Base-by-base conservation (phyloP, 2,797 vertebrate genomes). In the Pipistrellus nathusii region DNA sequence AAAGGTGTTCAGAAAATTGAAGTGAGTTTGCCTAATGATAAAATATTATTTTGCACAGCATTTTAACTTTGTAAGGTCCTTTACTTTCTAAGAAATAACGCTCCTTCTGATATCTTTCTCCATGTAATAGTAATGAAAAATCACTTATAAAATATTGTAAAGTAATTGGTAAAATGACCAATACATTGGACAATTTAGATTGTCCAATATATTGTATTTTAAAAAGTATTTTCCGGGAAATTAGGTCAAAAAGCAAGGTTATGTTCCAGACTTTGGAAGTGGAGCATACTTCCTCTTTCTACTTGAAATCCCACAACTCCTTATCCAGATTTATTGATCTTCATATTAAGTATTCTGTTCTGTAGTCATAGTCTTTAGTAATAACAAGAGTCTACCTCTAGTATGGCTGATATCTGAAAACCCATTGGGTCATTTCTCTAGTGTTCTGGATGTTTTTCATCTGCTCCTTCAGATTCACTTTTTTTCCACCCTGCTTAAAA, bases 161-260 rank as follows among this genome's bases (percentile, higher is more conserved):
- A 68, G n/a, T 93, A 90, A 68, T 62, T 82, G 48, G 17, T 93
- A 78, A 83, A 93, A 62, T 46, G 15, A 91, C 68, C 8, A 86
- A 69, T 88, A 76, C 8, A 88, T 71, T 84, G 17, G 84, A 35
- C n/a, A 91, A 41, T 78, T 89, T 91, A 88, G 27, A 46, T 94
- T 23, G 30, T 68, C 27, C 8, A 59, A 7, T 81, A 35, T 85
- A 53, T 78, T 92, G 10, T 82, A 66, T 78, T 78, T 93, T 64
- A 0, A 25, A 75, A 88, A 71, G 3, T 80, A 57, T 90, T 90
- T 95, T 38, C 41, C 77, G 12, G 62, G 64, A 83, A 91, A 83
- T 83, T 77, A 35, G 25, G 13, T 59, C 38, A 72, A 90, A 90
- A 85, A 88, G 4, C 53, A 90, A 82, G 6, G n/a, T 76, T 9